phyloP scores from a whole-genome alignment of 2,113 vertebrate species.

The Paramormyrops kingsleyae region DNA sequence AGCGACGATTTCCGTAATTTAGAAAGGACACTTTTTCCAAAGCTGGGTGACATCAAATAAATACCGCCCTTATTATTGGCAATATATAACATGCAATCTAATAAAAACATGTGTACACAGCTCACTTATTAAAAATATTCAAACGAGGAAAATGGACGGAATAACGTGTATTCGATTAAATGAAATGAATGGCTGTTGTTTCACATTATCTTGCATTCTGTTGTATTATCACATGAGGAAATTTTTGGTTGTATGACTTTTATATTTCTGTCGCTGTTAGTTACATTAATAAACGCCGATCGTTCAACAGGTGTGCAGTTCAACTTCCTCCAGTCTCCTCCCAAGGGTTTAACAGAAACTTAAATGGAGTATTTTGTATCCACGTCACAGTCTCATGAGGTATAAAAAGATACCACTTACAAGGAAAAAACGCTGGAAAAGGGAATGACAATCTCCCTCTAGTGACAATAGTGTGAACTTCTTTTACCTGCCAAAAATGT shows the following conservation, averaged over 20 bases:
- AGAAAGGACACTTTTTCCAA: background rate
- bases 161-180: background rate
- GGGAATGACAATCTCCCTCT: constrained; percentile 30
- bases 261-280: background rate
- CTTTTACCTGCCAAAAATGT: constrained; percentile 15
- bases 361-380: background rate
- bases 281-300: background rate
- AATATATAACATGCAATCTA: background rate
- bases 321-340: background rate
- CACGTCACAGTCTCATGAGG: constrained; percentile 18
- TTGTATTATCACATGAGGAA: background rate
- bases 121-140: background rate
- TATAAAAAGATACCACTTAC: constrained; percentile 31
- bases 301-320: background rate
- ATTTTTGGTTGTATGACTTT: background rate
- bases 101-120: background rate
- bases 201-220: background rate
- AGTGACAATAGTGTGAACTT: constrained; percentile 42
- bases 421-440: constrained; percentile 37
- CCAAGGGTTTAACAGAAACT: background rate
- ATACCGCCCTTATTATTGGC: background rate
- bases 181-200: background rate
- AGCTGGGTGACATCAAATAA: background rate
- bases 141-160: background rate
- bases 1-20: background rate